Evolutionary conservation across 2,113 vertebrate species (phyloP).

Genomic region (Amphiprion ocellaris): DNA sequence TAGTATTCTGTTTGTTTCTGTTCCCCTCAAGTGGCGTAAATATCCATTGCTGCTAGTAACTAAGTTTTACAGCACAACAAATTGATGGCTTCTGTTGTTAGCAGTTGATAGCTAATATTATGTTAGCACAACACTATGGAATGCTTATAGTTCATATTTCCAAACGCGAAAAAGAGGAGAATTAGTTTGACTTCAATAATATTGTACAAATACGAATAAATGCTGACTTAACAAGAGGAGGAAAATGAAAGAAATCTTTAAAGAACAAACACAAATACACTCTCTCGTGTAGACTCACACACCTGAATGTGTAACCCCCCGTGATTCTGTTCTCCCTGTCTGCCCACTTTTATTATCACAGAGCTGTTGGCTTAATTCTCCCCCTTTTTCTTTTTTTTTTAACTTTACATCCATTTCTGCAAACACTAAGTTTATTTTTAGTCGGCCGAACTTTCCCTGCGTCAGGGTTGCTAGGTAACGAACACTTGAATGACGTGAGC

Average conservation of each 20-base stretch:
- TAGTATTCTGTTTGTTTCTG: no score
- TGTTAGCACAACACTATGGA: background rate
- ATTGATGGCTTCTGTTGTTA: no score
- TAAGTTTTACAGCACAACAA: no score
- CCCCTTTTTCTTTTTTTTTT: constrained; percentile 31
- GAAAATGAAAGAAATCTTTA: background rate
- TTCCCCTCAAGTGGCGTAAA: no score
- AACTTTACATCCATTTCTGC: constrained; percentile 71
- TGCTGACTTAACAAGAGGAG: background rate
- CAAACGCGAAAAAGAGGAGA: background rate
- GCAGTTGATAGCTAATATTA: no score
- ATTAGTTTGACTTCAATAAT: background rate
- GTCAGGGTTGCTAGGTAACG: constrained; percentile 83
- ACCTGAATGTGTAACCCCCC: background rate
- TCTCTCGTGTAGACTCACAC: background rate
- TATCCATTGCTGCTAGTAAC: no score
- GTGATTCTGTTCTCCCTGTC: constrained; percentile 16
- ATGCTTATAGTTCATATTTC: background rate
- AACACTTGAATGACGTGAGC: constrained; percentile 74
- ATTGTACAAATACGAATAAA: background rate
- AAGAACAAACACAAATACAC: background rate
- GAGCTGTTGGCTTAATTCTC: constrained; percentile 62
- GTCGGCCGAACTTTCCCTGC: constrained; percentile 78
- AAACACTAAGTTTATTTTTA: constrained; percentile 83
- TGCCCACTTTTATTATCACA: constrained; percentile 38